Conservation (phyloP, 2,113 vertebrate genomes). For the Eubucco bourcierii region DNA sequence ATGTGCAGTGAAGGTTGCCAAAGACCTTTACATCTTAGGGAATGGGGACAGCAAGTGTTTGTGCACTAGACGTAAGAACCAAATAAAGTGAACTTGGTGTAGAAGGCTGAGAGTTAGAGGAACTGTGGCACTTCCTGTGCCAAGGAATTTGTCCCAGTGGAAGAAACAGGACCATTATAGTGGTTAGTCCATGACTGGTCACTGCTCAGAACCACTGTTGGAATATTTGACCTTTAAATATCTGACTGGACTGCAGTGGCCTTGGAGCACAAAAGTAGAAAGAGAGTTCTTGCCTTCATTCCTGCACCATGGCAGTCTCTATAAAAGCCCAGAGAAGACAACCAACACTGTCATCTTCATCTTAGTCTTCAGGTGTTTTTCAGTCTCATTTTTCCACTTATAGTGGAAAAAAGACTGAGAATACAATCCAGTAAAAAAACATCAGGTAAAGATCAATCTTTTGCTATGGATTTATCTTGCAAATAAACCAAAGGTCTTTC, state of each 20-base stretch:
- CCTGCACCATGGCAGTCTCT: not conserved
- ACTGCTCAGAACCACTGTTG: not conserved
- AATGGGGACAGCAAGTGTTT: not conserved
- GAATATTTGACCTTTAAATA: not conserved
- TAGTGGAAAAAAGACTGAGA: not conserved
- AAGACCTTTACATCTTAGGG: not conserved
- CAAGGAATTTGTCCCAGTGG: not conserved
- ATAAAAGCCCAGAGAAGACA: not conserved
- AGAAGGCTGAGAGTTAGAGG: not conserved
- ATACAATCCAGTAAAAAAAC: not conserved
- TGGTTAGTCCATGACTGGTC: not conserved
- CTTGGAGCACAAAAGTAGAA: not conserved
- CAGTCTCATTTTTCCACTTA: not conserved
- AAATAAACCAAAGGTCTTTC: not conserved
- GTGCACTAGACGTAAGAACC: not conserved
- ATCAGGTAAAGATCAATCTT: not conserved
- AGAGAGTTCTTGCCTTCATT: not conserved
- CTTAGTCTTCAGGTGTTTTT: not conserved
- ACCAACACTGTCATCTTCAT: not conserved
- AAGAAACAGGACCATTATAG: not conserved
- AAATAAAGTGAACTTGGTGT: not conserved
- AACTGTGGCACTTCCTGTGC: not conserved
- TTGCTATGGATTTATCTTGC: not conserved
- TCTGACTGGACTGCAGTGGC: not conserved
- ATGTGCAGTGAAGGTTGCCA: accelerated